phyloP scores from a whole-genome alignment of 2,113 vertebrate genomes.

The Zapornia atra region DNA sequence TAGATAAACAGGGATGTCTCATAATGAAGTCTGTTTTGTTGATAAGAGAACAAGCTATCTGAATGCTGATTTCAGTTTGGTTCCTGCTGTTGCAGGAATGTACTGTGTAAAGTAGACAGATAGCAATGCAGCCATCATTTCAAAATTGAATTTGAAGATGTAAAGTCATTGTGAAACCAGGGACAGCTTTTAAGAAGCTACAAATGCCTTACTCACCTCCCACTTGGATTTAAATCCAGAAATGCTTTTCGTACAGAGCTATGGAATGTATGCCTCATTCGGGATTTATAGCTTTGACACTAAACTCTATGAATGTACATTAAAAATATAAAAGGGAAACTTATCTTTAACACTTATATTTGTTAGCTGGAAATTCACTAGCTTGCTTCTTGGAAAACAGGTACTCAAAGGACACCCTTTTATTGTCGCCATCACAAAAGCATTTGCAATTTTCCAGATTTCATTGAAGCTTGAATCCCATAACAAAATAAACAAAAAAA shows the following conservation, averaged over 20 bases:
- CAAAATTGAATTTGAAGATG: slow-evolving; percentile 6
- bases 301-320: neutral
- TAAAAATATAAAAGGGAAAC: neutral
- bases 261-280: neutral
- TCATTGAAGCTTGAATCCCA: neutral
- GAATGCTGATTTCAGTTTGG: neutral
- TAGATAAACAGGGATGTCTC: neutral
- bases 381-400: neutral
- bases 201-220: neutral
- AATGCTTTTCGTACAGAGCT: neutral
- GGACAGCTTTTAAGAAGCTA: neutral
- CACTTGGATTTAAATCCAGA: neutral
- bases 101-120: neutral
- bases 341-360: neutral
- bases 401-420: neutral
- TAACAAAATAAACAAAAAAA: neutral
- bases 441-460: neutral
- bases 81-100: neutral
- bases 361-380: neutral
- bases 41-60: neutral
- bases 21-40: neutral
- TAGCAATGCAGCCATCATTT: neutral
- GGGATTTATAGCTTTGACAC: neutral
- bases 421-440: neutral
- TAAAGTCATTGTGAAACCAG: neutral